phyloP scores from a whole-genome alignment of 1,140 invertebrate species.

The Charaxes varanes region DNA sequence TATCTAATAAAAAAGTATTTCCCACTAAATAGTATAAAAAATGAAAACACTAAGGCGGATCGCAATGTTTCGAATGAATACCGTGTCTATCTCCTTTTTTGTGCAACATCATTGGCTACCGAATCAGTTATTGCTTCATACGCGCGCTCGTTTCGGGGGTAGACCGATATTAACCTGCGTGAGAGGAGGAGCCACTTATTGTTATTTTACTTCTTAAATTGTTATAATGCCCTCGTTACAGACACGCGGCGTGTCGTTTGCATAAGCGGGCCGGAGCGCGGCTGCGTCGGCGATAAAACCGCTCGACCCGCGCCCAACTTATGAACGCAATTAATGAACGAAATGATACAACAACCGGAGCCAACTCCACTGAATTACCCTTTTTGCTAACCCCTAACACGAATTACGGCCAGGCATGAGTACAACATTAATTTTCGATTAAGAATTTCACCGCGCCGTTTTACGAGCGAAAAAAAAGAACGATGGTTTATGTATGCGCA shows the following conservation, averaged over 20 bases:
- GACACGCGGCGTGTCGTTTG: conserved; percentile 57
- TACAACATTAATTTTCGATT: conserved; percentile 40
- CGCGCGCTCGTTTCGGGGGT: neutral
- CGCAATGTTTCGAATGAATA: no score
- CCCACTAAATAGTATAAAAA: no score
- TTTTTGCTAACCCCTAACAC: conserved; percentile 33
- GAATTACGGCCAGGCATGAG: conserved; percentile 7
- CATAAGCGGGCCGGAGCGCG: conserved; percentile 45
- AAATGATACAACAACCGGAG: conserved; percentile 49
- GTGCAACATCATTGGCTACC: neutral
- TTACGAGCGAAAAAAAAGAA: conserved; percentile 24
- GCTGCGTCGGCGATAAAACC: conserved; percentile 49
- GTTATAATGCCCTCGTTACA: conserved; percentile 57
- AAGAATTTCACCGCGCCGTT: conserved; percentile 37
- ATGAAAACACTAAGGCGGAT: no score
- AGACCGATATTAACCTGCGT: conserved; percentile 29
- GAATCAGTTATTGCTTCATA: conserved; percentile 14
- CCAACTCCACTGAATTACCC: conserved; percentile 36
- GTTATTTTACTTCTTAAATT: conserved; percentile 69
- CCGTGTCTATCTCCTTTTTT: no score
- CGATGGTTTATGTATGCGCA: conserved; percentile 37
- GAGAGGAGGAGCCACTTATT: conserved; percentile 33
- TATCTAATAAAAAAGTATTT: no score
- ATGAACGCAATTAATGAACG: conserved; percentile 61
- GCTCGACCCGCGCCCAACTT: conserved; percentile 39